Conservation (phyloP, 2,888 invertebrate genomes). For the Phasia obesa region DNA sequence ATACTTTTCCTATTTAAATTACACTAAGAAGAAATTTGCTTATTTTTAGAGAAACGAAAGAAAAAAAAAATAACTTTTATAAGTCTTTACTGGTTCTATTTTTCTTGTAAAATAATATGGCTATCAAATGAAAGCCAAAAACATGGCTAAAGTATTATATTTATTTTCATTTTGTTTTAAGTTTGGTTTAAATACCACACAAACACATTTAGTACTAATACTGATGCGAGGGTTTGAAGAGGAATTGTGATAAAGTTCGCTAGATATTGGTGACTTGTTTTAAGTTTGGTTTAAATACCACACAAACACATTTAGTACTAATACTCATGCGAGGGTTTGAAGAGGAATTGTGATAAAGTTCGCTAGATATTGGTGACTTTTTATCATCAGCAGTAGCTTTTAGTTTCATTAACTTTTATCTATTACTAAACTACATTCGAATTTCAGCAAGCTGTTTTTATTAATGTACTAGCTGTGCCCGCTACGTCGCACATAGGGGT, state of each 20-base stretch:
- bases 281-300: constrained; percentile 28
- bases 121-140: constrained; percentile 62
- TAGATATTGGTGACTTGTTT: no score
- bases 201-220: constrained; percentile 4
- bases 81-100: constrained; percentile 9
- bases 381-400: no score
- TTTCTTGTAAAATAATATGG: constrained; percentile 38
- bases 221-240: neutral
- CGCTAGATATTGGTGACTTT: no score
- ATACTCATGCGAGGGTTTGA: neutral
- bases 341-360: neutral
- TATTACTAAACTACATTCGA: no score
- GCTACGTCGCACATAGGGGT: no score
- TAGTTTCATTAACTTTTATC: no score
- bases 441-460: no score
- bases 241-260: neutral
- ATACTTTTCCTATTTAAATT: constrained; percentile 47
- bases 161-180: constrained; percentile 55
- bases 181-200: constrained; percentile 23
- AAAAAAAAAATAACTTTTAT: constrained; percentile 25
- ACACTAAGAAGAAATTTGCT: constrained; percentile 29
- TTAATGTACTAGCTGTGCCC: no score
- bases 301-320: constrained; percentile 8
- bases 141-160: constrained; percentile 60
- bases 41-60: constrained; percentile 19